A percentile compares a stretch with the other conserved stretches of the same genome.
Evolutionary conservation across 1,140 invertebrate genomes (phyloP).

Genomic region (Coptotermes formosanus): DNA sequence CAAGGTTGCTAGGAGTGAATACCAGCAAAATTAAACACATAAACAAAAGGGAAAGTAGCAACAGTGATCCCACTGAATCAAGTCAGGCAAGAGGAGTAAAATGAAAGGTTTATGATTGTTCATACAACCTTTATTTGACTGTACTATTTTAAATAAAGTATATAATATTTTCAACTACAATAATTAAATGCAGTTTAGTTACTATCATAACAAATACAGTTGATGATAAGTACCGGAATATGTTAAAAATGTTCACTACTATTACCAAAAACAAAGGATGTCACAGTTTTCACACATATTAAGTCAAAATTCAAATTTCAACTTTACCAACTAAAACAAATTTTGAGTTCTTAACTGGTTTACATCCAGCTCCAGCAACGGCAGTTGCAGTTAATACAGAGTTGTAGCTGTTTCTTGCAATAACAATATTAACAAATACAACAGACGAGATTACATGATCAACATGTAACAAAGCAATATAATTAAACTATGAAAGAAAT

Average conservation of each 20-base stretch:
- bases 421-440: neutral
- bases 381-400: neutral
- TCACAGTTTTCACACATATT: neutral
- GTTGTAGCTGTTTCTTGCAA: neutral
- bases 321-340: neutral
- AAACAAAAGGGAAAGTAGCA: neutral
- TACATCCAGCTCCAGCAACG: neutral
- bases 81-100: neutral
- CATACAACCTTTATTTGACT: slow-evolving; percentile 25
- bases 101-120: slow-evolving; percentile 25
- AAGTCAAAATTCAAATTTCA: neutral
- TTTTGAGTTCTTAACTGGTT: neutral
- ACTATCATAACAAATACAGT: neutral
- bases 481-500: neutral
- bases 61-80: slow-evolving; percentile 13
- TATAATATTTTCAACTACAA: neutral
- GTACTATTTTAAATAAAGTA: neutral
- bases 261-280: neutral
- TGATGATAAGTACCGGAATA: neutral
- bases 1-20: neutral
- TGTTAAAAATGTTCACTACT: neutral
- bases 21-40: neutral
- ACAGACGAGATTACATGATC: neutral
- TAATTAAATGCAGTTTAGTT: neutral
- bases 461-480: neutral